phyloP scores from a whole-genome alignment of 2,797 vertebrate species.

The Lophius americanus region DNA sequence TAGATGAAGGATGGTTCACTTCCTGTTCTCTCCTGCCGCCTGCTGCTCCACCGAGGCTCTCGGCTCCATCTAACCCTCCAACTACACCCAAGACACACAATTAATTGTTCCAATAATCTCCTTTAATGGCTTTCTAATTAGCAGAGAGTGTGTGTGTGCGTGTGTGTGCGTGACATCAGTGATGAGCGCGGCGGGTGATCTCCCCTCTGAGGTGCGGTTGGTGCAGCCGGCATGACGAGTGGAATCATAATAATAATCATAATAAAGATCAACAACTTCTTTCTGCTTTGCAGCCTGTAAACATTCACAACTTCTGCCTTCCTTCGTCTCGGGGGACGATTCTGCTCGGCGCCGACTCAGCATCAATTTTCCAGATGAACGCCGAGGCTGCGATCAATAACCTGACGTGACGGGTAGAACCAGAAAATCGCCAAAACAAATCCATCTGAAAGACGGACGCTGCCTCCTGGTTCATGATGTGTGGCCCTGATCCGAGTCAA shows the following conservation, averaged over 20 bases:
- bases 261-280: slow-evolving; percentile 12
- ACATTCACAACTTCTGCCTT: slow-evolving; percentile 6
- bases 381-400: slow-evolving; percentile 32
- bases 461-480: slow-evolving; percentile 6
- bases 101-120: slow-evolving; percentile 59
- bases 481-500: slow-evolving; percentile 2
- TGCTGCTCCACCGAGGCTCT: slow-evolving; percentile 2
- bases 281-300: background rate
- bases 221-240: slow-evolving; percentile 3
- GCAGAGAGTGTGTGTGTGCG: slow-evolving; percentile 13
- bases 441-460: slow-evolving; percentile 16
- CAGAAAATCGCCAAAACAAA: background rate
- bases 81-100: slow-evolving; percentile 46
- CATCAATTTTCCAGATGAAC: slow-evolving; percentile 54
- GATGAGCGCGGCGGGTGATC: slow-evolving; percentile 19
- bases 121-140: slow-evolving; percentile 58
- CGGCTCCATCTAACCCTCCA: slow-evolving; percentile 32
- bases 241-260: slow-evolving; percentile 17
- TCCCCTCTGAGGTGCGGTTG: slow-evolving; percentile 4
- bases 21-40: slow-evolving; percentile 3
- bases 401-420: slow-evolving; percentile 8
- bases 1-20: no score
- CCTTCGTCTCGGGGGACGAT: background rate
- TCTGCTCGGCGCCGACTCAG: slow-evolving; percentile 44
- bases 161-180: background rate